A percentile compares a stretch with the other conserved stretches of the same genome.
These are phyloP conservation scores for Emys orbicularis DNA, from an alignment of 2,797 vertebrate genomes.

Conservation along the genomic window DNA sequence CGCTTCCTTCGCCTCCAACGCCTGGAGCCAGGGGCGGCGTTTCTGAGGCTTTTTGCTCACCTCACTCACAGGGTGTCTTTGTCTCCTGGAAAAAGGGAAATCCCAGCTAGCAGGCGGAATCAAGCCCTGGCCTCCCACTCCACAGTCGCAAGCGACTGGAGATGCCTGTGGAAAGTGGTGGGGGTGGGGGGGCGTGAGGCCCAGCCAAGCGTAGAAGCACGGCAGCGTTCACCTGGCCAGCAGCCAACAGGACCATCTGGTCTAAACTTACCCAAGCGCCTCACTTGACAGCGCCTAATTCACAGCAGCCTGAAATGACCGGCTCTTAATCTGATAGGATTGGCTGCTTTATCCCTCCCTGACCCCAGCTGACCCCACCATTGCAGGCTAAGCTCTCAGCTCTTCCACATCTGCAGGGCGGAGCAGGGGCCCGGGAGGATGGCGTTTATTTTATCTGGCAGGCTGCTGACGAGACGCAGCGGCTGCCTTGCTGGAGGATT, in stretches of 20 bases:
- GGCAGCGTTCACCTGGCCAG: background rate
- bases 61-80: background rate
- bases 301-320: background rate
- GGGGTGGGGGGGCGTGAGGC: background rate
- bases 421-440: background rate
- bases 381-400: background rate
- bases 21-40: background rate
- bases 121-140: background rate
- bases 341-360: background rate
- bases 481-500: background rate
- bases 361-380: background rate
- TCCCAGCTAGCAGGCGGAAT: background rate
- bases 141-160: background rate
- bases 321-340: background rate
- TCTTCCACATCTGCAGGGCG: background rate
- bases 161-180: background rate
- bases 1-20: background rate
- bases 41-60: background rate
- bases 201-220: background rate
- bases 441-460: background rate
- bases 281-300: background rate
- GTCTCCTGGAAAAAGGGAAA: background rate
- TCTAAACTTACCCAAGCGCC: background rate
- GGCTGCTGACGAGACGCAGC: background rate
- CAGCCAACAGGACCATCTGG: background rate